Conservation (phyloP, 2,113 vertebrate genomes). For the Xiphophorus couchianus region DNA sequence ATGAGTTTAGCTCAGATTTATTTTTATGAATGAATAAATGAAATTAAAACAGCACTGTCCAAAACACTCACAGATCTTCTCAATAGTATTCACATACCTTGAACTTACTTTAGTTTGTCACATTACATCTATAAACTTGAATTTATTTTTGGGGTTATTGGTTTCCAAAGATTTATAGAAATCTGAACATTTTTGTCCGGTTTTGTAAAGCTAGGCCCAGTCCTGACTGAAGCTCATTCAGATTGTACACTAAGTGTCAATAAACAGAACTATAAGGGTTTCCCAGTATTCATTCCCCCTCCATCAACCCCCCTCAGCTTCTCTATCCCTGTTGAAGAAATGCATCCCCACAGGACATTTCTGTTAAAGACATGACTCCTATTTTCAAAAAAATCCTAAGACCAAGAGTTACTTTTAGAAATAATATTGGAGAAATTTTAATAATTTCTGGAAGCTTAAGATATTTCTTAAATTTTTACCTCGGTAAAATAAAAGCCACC, state of each 20-base stretch:
- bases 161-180: too few relatives aligned
- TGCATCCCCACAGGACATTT: neutral
- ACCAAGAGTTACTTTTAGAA: too few relatives aligned
- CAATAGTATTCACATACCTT: neutral
- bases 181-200: too few relatives aligned
- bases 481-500: too few relatives aligned
- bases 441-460: too few relatives aligned
- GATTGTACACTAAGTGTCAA: neutral
- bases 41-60: neutral
- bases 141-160: too few relatives aligned
- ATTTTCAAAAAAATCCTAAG: too few relatives aligned
- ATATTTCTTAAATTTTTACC: too few relatives aligned
- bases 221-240: neutral
- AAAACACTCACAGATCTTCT: neutral
- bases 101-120: too few relatives aligned
- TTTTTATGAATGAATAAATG: neutral
- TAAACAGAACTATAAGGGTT: neutral
- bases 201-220: neutral
- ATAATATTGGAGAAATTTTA: too few relatives aligned
- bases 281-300: neutral
- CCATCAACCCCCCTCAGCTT: neutral
- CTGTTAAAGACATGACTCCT: too few relatives aligned
- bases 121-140: too few relatives aligned
- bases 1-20: neutral
- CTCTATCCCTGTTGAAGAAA: neutral